A percentile compares a stretch with the other conserved stretches of the same genome.
These are phyloP conservation scores for Archips xylosteana DNA, from an alignment of 2,888 invertebrate genomes.

Conservation along the genomic window DNA sequence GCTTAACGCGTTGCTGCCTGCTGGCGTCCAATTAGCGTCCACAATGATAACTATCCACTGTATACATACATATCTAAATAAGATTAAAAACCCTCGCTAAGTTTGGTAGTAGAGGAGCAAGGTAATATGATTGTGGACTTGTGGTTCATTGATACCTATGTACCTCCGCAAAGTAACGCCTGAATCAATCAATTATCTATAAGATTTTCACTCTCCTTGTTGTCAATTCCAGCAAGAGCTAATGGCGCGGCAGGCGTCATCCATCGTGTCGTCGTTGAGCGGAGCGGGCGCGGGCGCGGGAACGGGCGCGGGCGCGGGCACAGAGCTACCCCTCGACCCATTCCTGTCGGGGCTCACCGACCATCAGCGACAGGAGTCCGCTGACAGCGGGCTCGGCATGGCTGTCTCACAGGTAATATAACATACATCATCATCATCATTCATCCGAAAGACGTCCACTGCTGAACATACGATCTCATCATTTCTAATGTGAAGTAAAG, in stretches of 20 bases:
- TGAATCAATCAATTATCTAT: neutral
- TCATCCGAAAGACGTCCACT: too few relatives aligned
- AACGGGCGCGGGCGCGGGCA: slow-evolving; percentile 77
- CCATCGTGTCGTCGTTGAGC: slow-evolving; percentile 74
- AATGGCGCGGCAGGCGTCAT: slow-evolving; percentile 87
- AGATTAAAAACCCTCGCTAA: too few relatives aligned
- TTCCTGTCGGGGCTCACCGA: slow-evolving; percentile 93
- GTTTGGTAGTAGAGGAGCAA: too few relatives aligned
- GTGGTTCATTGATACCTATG: too few relatives aligned
- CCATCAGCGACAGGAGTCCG: slow-evolving; percentile 97
- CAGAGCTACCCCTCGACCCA: slow-evolving; percentile 90
- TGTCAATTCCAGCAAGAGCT: slow-evolving; percentile 87
- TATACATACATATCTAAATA: too few relatives aligned
- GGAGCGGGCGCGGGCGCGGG: slow-evolving; percentile 72
- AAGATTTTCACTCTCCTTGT: neutral
- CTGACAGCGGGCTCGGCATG: slow-evolving; percentile 97
- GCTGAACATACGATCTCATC: too few relatives aligned
- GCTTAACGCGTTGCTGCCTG: too few relatives aligned
- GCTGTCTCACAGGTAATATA: slow-evolving; percentile 78
- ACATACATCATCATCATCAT: neutral
- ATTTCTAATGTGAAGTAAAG: too few relatives aligned
- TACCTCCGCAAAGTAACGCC: too few relatives aligned
- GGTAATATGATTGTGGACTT: too few relatives aligned
- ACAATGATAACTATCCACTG: too few relatives aligned
- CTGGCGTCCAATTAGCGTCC: too few relatives aligned